phyloP scores from a whole-genome alignment of 2,113 vertebrate genomes.

The Rhinogobius similis region DNA sequence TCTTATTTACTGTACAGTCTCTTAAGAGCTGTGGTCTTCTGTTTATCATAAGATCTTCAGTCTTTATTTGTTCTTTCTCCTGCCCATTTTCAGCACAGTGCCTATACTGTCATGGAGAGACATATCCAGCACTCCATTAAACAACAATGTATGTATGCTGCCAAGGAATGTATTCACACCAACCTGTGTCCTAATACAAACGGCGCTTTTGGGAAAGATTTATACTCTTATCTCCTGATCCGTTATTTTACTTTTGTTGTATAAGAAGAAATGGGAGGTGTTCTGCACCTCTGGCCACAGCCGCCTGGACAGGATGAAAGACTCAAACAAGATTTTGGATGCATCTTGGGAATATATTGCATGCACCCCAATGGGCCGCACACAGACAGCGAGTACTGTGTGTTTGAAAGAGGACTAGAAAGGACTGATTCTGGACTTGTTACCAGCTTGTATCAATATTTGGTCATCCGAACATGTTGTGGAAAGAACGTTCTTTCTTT shows the following conservation, averaged over 20 bases:
- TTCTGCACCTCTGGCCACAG: conserved; percentile 10
- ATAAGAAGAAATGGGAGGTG: conserved; percentile 32
- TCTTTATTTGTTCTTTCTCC: conserved; percentile 31
- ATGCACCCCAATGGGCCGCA: conserved; percentile 61
- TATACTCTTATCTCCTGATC: conserved; percentile 38
- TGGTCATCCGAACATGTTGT: conserved; percentile 29
- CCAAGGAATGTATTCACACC: conserved; percentile 53
- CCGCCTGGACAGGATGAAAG: conserved; percentile 9
- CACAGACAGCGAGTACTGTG: conserved; percentile 36
- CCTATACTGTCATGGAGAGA: conserved; percentile 58
- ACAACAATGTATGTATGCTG: conserved; percentile 51
- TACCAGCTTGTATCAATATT: conserved; percentile 10
- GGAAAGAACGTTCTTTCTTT: conserved; percentile 9
- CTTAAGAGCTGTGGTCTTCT: conserved; percentile 21
- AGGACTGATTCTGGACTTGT: conserved; percentile 12
- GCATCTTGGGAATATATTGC: conserved; percentile 50
- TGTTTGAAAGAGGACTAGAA: conserved; percentile 48
- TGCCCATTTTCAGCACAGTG: conserved; percentile 68
- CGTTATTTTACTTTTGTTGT: conserved; percentile 34
- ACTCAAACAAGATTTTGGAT: conserved; percentile 21
- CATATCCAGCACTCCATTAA: conserved; percentile 61
- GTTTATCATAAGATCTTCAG: conserved; percentile 24
- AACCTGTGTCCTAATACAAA: conserved; percentile 51
- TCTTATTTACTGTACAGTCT: conserved; percentile 30
- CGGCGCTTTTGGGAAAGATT: conserved; percentile 24